Percentiles rank a stretch among this genome's conserved stretches.
These are phyloP conservation scores for Paramormyrops hopkinsi DNA, from an alignment of 2,797 vertebrate species.

Conservation along the genomic window DNA sequence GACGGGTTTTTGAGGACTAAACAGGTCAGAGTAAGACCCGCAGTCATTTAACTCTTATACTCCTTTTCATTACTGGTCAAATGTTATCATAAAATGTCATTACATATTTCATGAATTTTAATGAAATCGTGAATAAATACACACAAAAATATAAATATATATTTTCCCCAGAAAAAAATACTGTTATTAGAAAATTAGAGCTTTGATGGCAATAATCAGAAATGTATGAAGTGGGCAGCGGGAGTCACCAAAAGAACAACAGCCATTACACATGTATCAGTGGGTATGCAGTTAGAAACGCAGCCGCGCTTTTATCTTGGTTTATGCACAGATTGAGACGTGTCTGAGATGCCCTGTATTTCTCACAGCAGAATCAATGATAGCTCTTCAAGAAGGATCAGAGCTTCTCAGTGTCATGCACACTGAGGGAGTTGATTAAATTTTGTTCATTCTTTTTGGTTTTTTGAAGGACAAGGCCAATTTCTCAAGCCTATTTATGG, in stretches of 20 bases:
- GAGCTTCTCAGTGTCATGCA: background rate
- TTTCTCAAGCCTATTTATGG: background rate
- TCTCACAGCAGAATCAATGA: background rate
- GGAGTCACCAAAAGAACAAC: background rate
- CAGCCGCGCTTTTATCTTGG: background rate
- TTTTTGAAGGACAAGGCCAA: background rate
- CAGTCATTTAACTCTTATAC: constrained; percentile 2
- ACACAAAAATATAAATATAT: background rate
- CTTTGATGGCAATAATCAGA: background rate
- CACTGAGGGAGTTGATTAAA: background rate
- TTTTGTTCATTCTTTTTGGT: background rate
- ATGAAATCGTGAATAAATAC: background rate
- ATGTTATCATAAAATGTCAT: background rate
- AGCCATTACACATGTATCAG: background rate
- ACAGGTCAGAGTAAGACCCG: constrained; percentile 4
- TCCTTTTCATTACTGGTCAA: constrained; percentile 2
- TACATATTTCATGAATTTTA: background rate
- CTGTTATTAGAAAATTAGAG: background rate
- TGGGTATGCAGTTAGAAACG: background rate
- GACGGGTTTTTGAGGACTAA: background rate
- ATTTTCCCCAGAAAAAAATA: background rate
- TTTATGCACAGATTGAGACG: background rate
- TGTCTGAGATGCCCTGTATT: background rate
- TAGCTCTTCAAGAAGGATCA: background rate
- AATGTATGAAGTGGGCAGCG: background rate